Evolutionary conservation across 2,888 invertebrate genomes (phyloP), one percentile per base, ranked within the genome.

Genomic region (Boloria euphrosyne): DNA sequence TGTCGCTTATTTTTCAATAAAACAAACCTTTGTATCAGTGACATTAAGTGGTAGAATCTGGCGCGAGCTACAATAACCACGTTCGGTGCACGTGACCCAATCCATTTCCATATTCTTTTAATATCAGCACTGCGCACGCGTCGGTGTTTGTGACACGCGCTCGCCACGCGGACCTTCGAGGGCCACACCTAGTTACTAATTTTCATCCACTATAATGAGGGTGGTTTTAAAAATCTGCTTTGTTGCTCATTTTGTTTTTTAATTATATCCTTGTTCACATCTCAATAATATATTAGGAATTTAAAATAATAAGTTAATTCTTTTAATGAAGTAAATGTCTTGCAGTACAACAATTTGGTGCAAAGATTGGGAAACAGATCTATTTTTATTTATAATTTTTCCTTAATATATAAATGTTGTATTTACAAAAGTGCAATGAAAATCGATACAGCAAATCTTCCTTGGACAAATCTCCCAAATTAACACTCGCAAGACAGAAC

Each of bases 91-190:
- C 76, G 76, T 62, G 71, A 61, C 68, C 67, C 71, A 67, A 66
- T 79, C 80, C 79, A 81, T 80, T 82, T 85, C 78, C 83, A 83
- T 86, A 86, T 87, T 86, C 80, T 82, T 86, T 85, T 89, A 90
- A 90, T 90, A 87, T 86, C 71, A 38, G 71, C 64, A 67, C 74
- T 73, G 75, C 80, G 78, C 89, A 86, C 87, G 89, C 81, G 85
- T 62, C 79, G 46, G 68, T 85, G 85, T 84, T 86, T 83, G 80
- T 72, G 71, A 60, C 84, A 82, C 83, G 78, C 75, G 76, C 62
- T 27, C 71, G 78, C 73, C 87, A 84, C 89, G 84, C 77, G 87
- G 47, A 78, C 73, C 68, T 77, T 84, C 81, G 75, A 87, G 87
- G 75, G 80, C 78, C 74, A 71, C 80, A 73, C 77, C 75, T 77